Evolutionary conservation across 1,140 invertebrate species (phyloP).

Genomic region (Brachionus koreanus): DNA sequence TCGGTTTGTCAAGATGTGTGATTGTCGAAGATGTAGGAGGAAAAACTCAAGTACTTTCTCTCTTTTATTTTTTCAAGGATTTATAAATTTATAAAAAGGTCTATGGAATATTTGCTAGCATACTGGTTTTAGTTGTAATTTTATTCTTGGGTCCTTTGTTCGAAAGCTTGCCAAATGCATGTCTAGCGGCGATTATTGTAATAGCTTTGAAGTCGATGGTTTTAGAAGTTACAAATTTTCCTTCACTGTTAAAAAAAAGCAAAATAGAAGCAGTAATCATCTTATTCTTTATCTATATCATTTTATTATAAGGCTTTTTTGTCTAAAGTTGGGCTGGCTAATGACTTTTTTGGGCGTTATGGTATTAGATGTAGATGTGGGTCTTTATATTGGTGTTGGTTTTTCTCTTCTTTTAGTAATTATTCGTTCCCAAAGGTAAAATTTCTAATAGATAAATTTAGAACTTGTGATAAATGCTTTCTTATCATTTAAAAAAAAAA

Average conservation of each 20-base stretch:
- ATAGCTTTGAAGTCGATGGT: conserved; percentile 60
- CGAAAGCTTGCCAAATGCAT: conserved; percentile 55
- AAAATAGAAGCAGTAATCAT: conserved; percentile 56
- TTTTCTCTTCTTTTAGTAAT: conserved; percentile 46
- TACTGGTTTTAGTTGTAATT: conserved; percentile 60
- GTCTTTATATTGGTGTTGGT: conserved; percentile 49
- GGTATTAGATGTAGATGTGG: conserved; percentile 46
- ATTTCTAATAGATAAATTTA: conserved; percentile 45
- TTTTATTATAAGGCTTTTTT: neutral
- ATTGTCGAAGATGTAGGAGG: conserved; percentile 60
- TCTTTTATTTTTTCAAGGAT: neutral
- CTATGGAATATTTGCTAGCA: conserved; percentile 32
- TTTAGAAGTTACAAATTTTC: conserved; percentile 57
- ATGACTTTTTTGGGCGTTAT: conserved; percentile 45
- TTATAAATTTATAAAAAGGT: conserved; percentile 45
- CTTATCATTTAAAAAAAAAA: neutral
- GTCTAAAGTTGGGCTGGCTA: conserved; percentile 46
- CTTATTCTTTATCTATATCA: neutral
- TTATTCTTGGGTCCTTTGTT: conserved; percentile 60
- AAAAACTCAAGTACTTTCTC: conserved; percentile 53
- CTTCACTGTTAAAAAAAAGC: conserved; percentile 55
- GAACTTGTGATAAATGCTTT: neutral
- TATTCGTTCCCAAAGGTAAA: conserved; percentile 60
- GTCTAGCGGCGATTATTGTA: conserved; percentile 60
- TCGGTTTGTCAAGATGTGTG: conserved; percentile 61